Evolutionary conservation across 1,140 invertebrate species (phyloP).

Genomic region (Rhopalosiphum maidis): DNA sequence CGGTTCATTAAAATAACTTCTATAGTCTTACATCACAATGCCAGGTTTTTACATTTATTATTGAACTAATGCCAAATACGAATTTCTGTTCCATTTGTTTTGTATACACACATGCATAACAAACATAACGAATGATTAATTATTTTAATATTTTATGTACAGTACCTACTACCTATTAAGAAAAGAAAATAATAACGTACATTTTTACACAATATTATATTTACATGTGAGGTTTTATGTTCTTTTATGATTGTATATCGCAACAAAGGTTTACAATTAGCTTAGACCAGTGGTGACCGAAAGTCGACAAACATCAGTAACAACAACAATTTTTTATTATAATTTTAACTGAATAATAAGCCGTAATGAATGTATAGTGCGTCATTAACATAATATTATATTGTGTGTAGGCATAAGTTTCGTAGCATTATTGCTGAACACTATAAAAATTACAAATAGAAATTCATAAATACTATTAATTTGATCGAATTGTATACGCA

Average conservation of each 20-base stretch:
- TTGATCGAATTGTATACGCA: background rate
- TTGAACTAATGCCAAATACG: conserved; percentile 20
- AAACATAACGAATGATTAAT: conserved; percentile 2
- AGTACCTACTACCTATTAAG: background rate
- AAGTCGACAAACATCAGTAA: background rate
- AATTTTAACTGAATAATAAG: background rate
- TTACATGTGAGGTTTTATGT: background rate
- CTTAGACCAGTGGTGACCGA: background rate
- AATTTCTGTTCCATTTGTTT: background rate
- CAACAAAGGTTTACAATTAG: background rate
- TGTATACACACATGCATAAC: background rate
- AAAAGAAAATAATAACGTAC: background rate
- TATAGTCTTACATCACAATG: conserved; percentile 7
- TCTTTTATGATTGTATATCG: background rate
- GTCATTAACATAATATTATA: background rate
- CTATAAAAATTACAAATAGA: background rate
- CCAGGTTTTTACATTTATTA: conserved; percentile 17
- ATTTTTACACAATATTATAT: background rate
- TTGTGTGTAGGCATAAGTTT: background rate
- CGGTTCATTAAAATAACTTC: background rate
- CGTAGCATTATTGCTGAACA: background rate
- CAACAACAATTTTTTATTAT: background rate
- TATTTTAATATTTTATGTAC: conserved; percentile 15
- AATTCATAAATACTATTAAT: conserved; percentile 7
- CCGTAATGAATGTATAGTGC: background rate